Base-by-base conservation (phyloP, 1,140 invertebrate genomes). In the Zophobas atratus region DNA sequence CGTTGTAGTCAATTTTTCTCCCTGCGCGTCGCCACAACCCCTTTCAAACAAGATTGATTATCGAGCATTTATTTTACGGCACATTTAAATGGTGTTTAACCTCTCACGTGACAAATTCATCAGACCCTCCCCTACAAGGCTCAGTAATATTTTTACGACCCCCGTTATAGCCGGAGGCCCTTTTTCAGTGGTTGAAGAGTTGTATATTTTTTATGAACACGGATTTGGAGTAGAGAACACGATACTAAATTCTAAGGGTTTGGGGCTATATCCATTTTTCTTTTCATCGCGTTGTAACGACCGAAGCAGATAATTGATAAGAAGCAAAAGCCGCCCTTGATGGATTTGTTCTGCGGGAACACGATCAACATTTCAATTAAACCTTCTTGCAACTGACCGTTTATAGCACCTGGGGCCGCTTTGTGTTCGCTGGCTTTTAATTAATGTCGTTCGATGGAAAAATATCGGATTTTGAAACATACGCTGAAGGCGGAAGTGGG, bases 331-430 rank as follows among this genome's bases (percentile, higher is more conserved):
- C 4, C 49, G n/a, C 49, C 43, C 3, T 46, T 4, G 36, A 35
- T 38, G 36, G 38, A 36, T 60, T 34, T 55, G 53, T 55, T 55
- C 53, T 55, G 53, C 20, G 20, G 20, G 20, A 20, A 20, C 20
- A 20, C 20, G 20, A 55, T 55, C 60, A 67, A 67, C 41, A 67
- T 67, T 67, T 67, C 60, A 67, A 43, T 67, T 41, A 43, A 67
- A 46, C n/a, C 20, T 67, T 67, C 60, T 67, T 67, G 60, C 60
- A 67, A 41, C 33, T 67, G 39, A 67, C 60, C 39, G 60, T 67
- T 43, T 67, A 43, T 67, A 32, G 41, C 4, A 39, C 39, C 39
- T 6, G n/a, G 60, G 39, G 39, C 8, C 20, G 39, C 60, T 67
- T 67, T 41, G 38, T 67, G 38, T 67, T 67, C 60, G 35, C 5